Conservation (phyloP, 2,797 vertebrate species). For the Siniperca obscura region DNA sequence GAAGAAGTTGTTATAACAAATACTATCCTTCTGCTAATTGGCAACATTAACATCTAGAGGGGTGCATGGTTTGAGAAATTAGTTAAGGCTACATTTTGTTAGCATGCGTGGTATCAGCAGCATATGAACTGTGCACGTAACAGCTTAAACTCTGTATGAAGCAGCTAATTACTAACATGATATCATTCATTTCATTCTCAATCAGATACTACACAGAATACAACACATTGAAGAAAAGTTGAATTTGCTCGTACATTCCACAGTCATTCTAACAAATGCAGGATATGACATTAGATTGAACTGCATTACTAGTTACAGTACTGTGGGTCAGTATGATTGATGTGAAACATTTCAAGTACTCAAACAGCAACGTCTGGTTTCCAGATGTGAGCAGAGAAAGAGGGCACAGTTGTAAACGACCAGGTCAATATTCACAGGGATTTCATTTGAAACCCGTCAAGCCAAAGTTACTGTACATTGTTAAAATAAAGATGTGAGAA, state of each 20-base stretch:
- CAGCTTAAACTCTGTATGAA: not conserved
- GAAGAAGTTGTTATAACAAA: not conserved
- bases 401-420: not conserved
- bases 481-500: not conserved
- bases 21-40: not conserved
- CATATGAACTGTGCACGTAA: not conserved
- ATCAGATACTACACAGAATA: not conserved
- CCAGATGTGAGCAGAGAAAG: constrained; percentile 34
- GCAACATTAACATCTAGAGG: not conserved
- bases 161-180: not conserved
- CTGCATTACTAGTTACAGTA: not conserved
- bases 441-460: not conserved
- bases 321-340: not conserved
- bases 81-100: not conserved
- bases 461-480: not conserved
- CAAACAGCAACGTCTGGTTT: constrained; percentile 24
- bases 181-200: not conserved
- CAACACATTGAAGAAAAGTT: not conserved
- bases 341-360: constrained; percentile 14
- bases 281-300: not conserved
- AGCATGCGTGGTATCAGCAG: not conserved
- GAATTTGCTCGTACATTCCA: not conserved
- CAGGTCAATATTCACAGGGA: not conserved
- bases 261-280: not conserved
- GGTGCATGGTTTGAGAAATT: not conserved